Evolutionary conservation across 2,888 invertebrate species (phyloP).

Genomic region (Choristoneura rosaceana): DNA sequence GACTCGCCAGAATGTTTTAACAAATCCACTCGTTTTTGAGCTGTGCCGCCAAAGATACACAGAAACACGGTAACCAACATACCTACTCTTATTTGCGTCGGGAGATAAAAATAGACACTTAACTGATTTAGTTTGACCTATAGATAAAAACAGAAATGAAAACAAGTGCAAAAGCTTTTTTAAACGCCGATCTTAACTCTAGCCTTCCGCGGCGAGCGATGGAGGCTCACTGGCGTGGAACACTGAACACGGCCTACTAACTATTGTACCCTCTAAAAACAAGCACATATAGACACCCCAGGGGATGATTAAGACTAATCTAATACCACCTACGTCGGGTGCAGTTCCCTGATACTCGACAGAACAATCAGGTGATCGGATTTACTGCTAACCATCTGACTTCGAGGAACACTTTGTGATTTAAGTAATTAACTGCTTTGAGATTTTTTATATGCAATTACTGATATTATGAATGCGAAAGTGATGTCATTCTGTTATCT

Average conservation of each 20-base stretch:
- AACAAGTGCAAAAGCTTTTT: constrained; percentile 2
- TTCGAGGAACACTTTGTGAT: background rate
- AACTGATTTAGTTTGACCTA: background rate
- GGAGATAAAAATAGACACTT: too few relatives aligned
- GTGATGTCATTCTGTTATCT: too few relatives aligned
- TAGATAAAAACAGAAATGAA: too few relatives aligned
- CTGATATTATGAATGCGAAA: too few relatives aligned
- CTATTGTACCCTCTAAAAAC: constrained; percentile 53
- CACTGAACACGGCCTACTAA: constrained; percentile 75
- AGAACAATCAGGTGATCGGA: background rate
- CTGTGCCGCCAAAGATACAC: too few relatives aligned
- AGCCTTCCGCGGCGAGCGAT: constrained; percentile 69
- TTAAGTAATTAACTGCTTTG: too few relatives aligned
- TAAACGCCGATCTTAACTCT: constrained; percentile 47
- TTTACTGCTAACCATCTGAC: background rate
- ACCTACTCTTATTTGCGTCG: too few relatives aligned
- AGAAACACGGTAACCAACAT: too few relatives aligned
- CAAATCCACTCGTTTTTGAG: too few relatives aligned
- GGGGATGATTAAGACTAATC: constrained; percentile 17
- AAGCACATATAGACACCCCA: constrained; percentile 24
- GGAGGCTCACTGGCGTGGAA: constrained; percentile 77
- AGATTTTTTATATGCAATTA: too few relatives aligned
- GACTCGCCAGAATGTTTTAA: too few relatives aligned
- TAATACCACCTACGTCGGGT: constrained; percentile 14
- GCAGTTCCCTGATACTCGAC: background rate